Evolutionary conservation across 2,113 vertebrate genomes (phyloP).

Genomic region (Corvus hawaiiensis): DNA sequence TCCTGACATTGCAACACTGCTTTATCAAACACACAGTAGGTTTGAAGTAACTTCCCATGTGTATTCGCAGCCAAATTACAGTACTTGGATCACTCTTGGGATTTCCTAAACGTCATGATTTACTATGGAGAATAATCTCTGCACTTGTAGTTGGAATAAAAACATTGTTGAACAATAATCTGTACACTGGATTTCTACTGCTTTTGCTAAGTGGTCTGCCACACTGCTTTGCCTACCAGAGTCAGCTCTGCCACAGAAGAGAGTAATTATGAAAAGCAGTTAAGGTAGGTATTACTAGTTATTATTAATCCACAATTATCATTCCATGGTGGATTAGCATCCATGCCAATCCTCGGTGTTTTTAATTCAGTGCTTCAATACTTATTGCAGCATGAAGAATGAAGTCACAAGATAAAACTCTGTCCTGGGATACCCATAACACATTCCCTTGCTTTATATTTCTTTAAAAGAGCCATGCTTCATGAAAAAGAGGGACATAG

Average conservation of each 20-base stretch:
- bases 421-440: not conserved
- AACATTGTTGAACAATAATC: not conserved
- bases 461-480: not conserved
- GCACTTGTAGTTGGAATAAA: not conserved
- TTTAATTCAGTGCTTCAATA: not conserved
- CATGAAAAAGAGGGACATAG: not conserved
- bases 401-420: not conserved
- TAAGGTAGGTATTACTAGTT: not conserved
- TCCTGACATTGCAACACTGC: conserved; percentile 31
- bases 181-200: not conserved
- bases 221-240: not conserved
- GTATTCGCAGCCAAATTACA: conserved; percentile 5
- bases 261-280: not conserved
- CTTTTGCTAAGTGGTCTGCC: not conserved
- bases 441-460: not conserved
- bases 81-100: not conserved
- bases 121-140: not conserved
- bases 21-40: conserved; percentile 30
- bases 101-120: not conserved
- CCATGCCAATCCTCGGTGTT: not conserved
- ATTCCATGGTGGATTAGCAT: not conserved
- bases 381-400: not conserved
- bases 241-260: not conserved
- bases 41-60: conserved; percentile 9
- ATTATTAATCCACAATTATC: not conserved